Evolutionary conservation across 2,113 vertebrate genomes (phyloP).

Genomic region (Oreochromis aureus): DNA sequence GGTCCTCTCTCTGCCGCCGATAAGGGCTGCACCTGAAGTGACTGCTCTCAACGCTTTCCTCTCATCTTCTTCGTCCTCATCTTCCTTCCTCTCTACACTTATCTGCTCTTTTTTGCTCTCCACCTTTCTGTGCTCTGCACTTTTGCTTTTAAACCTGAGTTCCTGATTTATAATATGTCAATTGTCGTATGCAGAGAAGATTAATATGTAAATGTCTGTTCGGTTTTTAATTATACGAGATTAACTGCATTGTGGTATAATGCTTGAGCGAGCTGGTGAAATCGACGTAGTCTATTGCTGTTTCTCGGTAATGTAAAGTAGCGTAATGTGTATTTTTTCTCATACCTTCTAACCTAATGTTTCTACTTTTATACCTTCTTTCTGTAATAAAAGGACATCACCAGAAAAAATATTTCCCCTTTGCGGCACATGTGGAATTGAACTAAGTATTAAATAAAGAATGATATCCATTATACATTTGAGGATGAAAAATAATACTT

Average conservation of each 20-base stretch:
- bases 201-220: conserved; percentile 75
- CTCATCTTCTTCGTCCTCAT: conserved; percentile 49
- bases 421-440: conserved; percentile 47
- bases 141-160: conserved; percentile 43
- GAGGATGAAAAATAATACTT: conserved; percentile 71
- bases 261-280: conserved; percentile 28
- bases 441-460: conserved; percentile 71
- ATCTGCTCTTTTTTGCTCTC: conserved; percentile 45
- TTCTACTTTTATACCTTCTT: conserved; percentile 29
- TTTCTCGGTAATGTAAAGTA: conserved; percentile 44
- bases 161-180: conserved; percentile 66
- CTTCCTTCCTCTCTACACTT: conserved; percentile 37
- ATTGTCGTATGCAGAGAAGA: conserved; percentile 51
- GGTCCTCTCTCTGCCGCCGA: conserved; percentile 64
- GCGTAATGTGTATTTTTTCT: conserved; percentile 11
- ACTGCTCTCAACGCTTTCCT: conserved; percentile 41
- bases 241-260: conserved; percentile 54
- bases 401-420: conserved; percentile 59
- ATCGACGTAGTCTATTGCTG: conserved; percentile 19
- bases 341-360: conserved; percentile 1
- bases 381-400: conserved; percentile 52
- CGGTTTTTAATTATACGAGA: conserved; percentile 72
- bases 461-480: conserved; percentile 75
- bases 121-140: conserved; percentile 3
- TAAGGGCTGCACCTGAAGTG: conserved; percentile 74